Evolutionary conservation across 2,888 invertebrate genomes (phyloP).

Genomic region (Hirtodrosophila histrioides): DNA sequence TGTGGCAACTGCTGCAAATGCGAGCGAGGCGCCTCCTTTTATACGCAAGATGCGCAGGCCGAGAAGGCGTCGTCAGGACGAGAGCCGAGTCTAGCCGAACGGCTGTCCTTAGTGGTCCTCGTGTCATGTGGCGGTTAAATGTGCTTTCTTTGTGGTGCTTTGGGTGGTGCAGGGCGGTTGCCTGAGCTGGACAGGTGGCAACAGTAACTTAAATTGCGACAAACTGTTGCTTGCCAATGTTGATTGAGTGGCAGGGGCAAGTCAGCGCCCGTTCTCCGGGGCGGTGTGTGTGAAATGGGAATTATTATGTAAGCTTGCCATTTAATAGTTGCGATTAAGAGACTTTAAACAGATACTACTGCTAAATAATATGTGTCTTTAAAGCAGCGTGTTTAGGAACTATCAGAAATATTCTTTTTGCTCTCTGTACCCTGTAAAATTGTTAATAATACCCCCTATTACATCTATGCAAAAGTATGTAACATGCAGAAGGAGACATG

Average conservation of each 20-base stretch:
- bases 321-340: not conserved
- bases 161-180: conserved; percentile 1
- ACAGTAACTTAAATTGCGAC: conserved; percentile 70
- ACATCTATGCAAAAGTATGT: no score
- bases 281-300: not conserved
- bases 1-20: conserved; percentile 63
- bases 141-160: conserved; percentile 24
- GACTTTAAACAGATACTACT: no score
- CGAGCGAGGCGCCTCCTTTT: conserved; percentile 54
- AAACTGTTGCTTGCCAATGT: conserved; percentile 69
- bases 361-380: no score
- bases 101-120: conserved; percentile 13
- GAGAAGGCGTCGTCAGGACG: conserved; percentile 31
- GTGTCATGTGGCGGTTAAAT: conserved; percentile 27
- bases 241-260: conserved; percentile 25
- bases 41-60: conserved; percentile 45
- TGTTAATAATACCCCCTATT: no score
- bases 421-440: no score
- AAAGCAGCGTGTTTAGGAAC: no score
- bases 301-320: not conserved
- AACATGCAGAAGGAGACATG: no score
- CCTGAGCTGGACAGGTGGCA: conserved; percentile 56
- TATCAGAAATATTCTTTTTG: no score
- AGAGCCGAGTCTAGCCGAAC: conserved; percentile 27
- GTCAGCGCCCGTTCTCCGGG: not conserved